Base-by-base conservation (phyloP, 2,797 vertebrate species). In the Poecilia gillii region DNA sequence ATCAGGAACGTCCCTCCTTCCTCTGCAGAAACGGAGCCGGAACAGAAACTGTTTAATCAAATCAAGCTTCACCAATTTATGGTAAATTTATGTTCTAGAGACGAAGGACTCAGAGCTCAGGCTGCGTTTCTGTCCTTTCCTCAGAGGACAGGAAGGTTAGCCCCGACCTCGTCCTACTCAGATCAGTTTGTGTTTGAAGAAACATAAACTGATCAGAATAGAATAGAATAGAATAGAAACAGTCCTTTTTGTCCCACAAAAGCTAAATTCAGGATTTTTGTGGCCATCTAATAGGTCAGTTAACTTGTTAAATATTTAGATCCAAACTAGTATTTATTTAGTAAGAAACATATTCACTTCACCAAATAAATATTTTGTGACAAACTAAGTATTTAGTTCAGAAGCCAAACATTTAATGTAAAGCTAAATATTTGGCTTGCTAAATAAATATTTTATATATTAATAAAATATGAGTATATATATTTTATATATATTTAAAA, bases 61-160 rank as follows among this genome's bases (percentile, higher is more conserved):
- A 93, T 90, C 81, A 88, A 86, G 81, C 82, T 86, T 90, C 93
- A 91, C 83, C 85, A 93, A 90, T 94, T 94, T 90, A 93, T 92
- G 91, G 82, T 85, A 85, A 92, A 90, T 94, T 94, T 90, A 93
- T 91, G 91, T 84, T 85, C 83, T 83, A 86, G 84, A 18, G 47
- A 20, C 6, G 82, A 84, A 75, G 88, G 74, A 90, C 47, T 47
- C 16, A 90, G 93, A 11, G 9, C 25, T 28, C n/a, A 57, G 55
- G 53, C 53, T 7, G 23, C 8, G n/a, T 55, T n/a, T 55, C 23
- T 55, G 7, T 25, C 45, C 13, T 14, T 11, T n/a, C 23, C 2
- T 55, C 53, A 55, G 53, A 55, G 53, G 53, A n/a, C 9, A n/a
- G 53, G 23, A n/a, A 4, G n/a, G 12, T 31, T n/a, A 13, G 0